These are phyloP conservation scores for Panagrolaimus sp. DNA, from an alignment of 1,140 invertebrate genomes.

Conservation along the genomic window DNA sequence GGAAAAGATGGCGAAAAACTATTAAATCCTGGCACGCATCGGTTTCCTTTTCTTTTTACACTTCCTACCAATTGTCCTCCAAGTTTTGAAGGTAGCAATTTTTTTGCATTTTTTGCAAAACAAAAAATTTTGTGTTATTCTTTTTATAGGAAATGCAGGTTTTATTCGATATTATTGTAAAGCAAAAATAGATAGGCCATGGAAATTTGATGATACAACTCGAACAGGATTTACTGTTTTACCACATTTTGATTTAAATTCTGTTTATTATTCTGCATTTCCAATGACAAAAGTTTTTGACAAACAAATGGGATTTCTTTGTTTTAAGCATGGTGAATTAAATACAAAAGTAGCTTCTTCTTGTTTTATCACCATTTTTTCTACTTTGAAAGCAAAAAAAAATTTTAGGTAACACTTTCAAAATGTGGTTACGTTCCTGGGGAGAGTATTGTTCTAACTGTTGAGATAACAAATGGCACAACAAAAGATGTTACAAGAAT, in stretches of 20 bases:
- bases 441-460: conserved; percentile 16
- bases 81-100: conserved; percentile 8
- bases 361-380: neutral
- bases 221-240: conserved; percentile 17
- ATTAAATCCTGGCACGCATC: neutral
- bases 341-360: conserved; percentile 14
- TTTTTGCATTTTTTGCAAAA: neutral
- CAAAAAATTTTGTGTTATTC: neutral
- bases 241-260: conserved; percentile 29
- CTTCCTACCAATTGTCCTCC: conserved; percentile 6
- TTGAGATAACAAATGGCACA: conserved; percentile 4
- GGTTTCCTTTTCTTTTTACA: conserved; percentile 10
- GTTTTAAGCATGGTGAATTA: conserved; percentile 23
- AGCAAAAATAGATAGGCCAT: conserved; percentile 30
- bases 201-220: conserved; percentile 20
- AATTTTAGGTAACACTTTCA: conserved; percentile 11
- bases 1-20: conserved; percentile 9
- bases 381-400: neutral
- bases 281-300: conserved; percentile 10
- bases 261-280: conserved; percentile 20
- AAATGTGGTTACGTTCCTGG: conserved; percentile 28
- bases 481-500: conserved; percentile 7
- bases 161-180: conserved; percentile 27
- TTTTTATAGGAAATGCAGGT: conserved; percentile 18
- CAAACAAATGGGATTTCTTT: conserved; percentile 25